A percentile compares a stretch with the other conserved stretches of the same genome.
phyloP scores from a whole-genome alignment of 2,113 vertebrate genomes.

The Sturnus vulgaris region DNA sequence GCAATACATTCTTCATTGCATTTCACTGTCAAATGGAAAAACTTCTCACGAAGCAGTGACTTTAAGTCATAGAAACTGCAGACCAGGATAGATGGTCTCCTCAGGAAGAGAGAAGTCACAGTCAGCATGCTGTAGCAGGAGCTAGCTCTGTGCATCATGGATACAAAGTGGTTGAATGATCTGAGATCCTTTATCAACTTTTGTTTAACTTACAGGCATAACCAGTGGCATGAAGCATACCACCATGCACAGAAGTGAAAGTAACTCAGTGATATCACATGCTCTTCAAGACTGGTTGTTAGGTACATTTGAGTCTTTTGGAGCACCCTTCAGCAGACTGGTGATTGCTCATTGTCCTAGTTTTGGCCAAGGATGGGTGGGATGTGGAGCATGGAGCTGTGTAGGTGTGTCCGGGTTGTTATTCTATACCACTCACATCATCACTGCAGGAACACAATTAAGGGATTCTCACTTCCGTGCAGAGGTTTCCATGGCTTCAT shows the following conservation, averaged over 20 bases:
- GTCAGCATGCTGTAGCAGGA: background rate
- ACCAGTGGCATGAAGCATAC: background rate
- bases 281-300: background rate
- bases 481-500: fast-evolving
- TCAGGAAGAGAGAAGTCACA: background rate
- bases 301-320: background rate
- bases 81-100: fast-evolving
- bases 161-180: background rate
- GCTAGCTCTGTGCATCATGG: background rate
- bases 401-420: too few relatives aligned
- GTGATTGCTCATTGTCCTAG: too few relatives aligned
- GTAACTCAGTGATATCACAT: too few relatives aligned
- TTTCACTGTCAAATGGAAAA: background rate
- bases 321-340: background rate
- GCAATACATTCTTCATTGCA: background rate
- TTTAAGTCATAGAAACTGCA: background rate
- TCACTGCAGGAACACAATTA: fast-evolving
- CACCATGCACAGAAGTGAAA: background rate
- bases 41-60: background rate
- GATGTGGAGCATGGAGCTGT: fast-evolving
- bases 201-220: background rate
- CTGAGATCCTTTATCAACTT: background rate
- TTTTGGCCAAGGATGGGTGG: background rate
- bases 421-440: fast-evolving
- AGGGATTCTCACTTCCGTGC: background rate